Evolutionary conservation across 2,888 invertebrate species (phyloP).

Genomic region (Arenicola marina): DNA sequence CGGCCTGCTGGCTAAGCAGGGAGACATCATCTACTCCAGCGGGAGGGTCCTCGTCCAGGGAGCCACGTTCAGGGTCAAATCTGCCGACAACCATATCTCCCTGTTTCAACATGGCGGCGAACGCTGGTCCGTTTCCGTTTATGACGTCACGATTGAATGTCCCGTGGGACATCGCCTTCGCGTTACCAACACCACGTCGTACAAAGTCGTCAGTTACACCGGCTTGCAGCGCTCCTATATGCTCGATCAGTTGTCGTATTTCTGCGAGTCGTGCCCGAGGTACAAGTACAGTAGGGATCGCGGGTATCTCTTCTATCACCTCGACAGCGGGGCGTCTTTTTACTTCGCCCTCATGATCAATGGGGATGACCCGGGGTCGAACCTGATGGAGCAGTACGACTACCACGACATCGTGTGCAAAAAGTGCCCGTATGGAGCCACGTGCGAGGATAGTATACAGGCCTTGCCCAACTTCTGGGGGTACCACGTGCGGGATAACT

Average conservation of each 20-base stretch:
- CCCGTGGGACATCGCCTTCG: constrained; percentile 30
- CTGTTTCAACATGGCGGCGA: constrained; percentile 33
- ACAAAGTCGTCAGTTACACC: constrained; percentile 7
- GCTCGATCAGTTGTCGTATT: constrained; percentile 35
- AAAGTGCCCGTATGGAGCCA: constrained; percentile 32
- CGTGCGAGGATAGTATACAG: constrained; percentile 21
- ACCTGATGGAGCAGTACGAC: constrained; percentile 23
- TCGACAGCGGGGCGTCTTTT: constrained; percentile 7
- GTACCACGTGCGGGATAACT: constrained; percentile 6
- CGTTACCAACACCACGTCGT: constrained; percentile 31
- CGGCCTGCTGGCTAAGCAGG: constrained; percentile 17
- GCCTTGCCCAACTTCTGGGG: constrained; percentile 37
- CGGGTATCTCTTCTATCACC: constrained; percentile 26
- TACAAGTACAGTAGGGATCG: constrained; percentile 31
- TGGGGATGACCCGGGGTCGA: constrained; percentile 22
- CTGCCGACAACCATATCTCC: constrained; percentile 28
- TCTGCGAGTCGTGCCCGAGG: constrained; percentile 33
- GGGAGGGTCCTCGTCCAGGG: constrained; percentile 15
- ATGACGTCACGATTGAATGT: constrained; percentile 26
- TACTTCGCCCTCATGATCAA: constrained; percentile 35
- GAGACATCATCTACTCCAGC: constrained; percentile 29
- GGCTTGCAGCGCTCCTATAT: constrained; percentile 31
- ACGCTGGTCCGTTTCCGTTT: constrained; percentile 32
- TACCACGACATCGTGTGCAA: constrained; percentile 30
- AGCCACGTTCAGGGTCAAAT: constrained; percentile 8